phyloP scores from a whole-genome alignment of 1,140 invertebrate species.

The Dinothrombium tinctorium region DNA sequence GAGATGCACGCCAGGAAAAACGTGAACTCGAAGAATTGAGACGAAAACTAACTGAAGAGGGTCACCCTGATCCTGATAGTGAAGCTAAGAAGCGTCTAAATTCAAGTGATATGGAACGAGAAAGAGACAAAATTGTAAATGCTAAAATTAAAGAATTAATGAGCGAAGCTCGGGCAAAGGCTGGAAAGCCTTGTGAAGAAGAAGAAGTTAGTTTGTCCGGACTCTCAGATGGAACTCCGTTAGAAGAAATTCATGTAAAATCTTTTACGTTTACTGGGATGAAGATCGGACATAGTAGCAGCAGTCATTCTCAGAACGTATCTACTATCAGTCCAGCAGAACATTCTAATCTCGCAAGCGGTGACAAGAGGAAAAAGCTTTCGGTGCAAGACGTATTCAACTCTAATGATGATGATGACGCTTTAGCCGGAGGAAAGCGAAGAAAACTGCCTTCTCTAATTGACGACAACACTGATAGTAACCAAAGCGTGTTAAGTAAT shows the following conservation, averaged over 20 bases:
- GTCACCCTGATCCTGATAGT: conserved; percentile 49
- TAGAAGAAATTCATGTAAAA: conserved; percentile 6
- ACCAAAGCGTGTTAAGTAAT: conserved; percentile 10
- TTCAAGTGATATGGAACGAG: background rate
- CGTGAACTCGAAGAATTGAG: conserved; percentile 76
- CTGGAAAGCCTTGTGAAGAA: background rate
- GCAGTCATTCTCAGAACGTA: background rate
- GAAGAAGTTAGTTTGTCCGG: conserved; percentile 3
- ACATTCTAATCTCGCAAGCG: background rate
- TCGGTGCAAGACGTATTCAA: conserved; percentile 74
- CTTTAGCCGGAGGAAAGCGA: conserved; percentile 31
- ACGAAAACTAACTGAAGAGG: conserved; percentile 50
- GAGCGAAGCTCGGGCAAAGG: conserved; percentile 1
- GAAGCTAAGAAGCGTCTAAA: conserved; percentile 35
- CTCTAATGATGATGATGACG: conserved; percentile 61
- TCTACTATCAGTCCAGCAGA: background rate
- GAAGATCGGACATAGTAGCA: conserved; percentile 3
- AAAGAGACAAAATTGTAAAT: conserved; percentile 2
- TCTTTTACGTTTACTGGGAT: conserved; percentile 9
- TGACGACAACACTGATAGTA: conserved; percentile 13
- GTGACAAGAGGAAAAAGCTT: conserved; percentile 37
- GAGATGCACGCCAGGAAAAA: conserved; percentile 66
- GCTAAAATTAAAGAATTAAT: conserved; percentile 5
- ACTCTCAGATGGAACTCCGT: background rate
- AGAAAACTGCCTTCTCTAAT: conserved; percentile 55